Conservation (phyloP, 2,888 invertebrate species). For the Dynastes hyllus region DNA sequence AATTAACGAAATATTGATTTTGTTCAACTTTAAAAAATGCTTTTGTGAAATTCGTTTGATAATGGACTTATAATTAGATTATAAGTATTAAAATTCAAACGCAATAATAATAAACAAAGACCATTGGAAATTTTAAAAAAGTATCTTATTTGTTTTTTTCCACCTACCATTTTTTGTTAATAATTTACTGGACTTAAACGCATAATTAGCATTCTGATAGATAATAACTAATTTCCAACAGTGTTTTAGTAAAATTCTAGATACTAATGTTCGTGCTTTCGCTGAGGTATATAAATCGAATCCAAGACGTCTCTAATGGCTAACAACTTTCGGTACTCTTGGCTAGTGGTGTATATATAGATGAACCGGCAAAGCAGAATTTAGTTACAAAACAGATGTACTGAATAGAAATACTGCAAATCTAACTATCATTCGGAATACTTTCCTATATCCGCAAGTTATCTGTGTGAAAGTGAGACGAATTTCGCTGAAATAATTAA, state of each 20-base stretch:
- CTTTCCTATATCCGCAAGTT: background rate
- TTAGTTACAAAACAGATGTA: background rate
- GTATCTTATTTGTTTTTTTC: background rate
- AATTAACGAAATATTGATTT: too few relatives aligned
- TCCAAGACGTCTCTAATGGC: background rate
- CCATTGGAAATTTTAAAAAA: background rate
- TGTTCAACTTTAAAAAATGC: too few relatives aligned
- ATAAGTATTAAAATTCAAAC: too few relatives aligned
- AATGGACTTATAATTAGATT: too few relatives aligned
- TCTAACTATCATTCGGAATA: background rate
- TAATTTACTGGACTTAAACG: background rate
- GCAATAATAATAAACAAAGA: background rate
- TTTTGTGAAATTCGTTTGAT: too few relatives aligned
- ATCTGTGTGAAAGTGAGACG: slow-evolving; percentile 11
- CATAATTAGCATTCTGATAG: background rate
- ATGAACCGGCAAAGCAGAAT: background rate
- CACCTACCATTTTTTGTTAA: background rate
- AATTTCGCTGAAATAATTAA: background rate
- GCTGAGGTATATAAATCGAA: slow-evolving; percentile 17
- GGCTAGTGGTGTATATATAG: background rate
- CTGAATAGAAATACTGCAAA: background rate
- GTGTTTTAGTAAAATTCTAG: background rate
- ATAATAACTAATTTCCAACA: background rate
- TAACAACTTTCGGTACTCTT: background rate
- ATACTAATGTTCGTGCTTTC: background rate